Base-by-base conservation (phyloP, 2,113 vertebrate genomes). In the Melanocharis versteri region DNA sequence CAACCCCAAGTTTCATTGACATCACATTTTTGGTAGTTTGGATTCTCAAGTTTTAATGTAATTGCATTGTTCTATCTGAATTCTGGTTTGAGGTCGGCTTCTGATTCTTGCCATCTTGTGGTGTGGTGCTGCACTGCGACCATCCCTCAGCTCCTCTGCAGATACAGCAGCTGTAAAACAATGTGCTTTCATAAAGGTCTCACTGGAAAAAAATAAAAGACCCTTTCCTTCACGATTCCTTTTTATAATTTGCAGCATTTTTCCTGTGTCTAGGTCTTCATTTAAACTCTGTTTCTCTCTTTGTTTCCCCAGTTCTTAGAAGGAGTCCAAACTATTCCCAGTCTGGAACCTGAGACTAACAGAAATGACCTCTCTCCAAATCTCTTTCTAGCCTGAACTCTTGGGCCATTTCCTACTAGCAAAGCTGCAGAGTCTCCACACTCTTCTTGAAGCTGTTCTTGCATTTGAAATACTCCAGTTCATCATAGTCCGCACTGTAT, bases 61-160 rank as follows among this genome's bases (percentile, higher is more conserved):
- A 51, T 83, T 69, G 10, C 27, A 40, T 58, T 93, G 24, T 40
- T 88, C 11, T 54, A 30, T 17, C 13, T 19, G 26, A 50, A 66
- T 62, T 77, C 37, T 66, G 15, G 5, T 92, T 90, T 70, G 56
- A 92, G 79, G 90, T 88, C 75, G 72, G 82, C 45, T 94, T 64
- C 76, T 62, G 76, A n/a, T 85, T 83, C 88, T 95, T 96, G 90
- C 85, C 92, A 94, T 91, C 92, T 96, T 86, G 94, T 96, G 95
- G 94, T 6, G 15, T 80, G 85, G 92, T 83, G 79, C 39, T 93
- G 91, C 92, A 95, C 76, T 89, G 91, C 75, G 30, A 66, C 51
- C 42, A 42, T 69, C 37, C 60, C 47, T 69, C 68, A 19, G 24
- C 27, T 64, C 27, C 28, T 60, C 45, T 48, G 23, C 24, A n/a